Base-by-base conservation (phyloP, 2,888 invertebrate species). In the Himalopsyche anomala region DNA sequence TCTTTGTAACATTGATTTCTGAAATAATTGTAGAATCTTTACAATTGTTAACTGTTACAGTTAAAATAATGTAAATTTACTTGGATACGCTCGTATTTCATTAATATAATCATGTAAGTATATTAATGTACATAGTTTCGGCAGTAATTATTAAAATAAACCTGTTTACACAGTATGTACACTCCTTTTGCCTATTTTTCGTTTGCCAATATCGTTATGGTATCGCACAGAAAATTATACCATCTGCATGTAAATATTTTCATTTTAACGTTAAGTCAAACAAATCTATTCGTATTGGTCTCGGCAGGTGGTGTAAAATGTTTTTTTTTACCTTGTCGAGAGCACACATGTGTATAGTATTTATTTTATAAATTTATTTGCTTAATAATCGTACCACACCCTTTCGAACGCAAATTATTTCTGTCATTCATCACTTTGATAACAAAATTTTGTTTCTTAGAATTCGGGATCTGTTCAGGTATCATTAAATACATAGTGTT, bases 191-290 rank as follows among this genome's bases (percentile, higher is more conserved):
- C 15, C 51, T 51, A 51, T 51, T 51, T 2, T 51, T 51, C 51
- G 8, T 51, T 51, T 51, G 2, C 15, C 15, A 51, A 15, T n/a
- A n/a, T 4, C 51, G 51, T 51, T 15, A 51, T 51, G 51, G 51
- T 51, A 51, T 51, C 51, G 15, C 51, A 51, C 51, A 15, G 15
- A 15, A 51, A 51, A 15, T 15, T 15, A 51, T 15, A 51, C 51
- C 15, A 38, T 36, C 36, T 74, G 5, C 74, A 74, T 74, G 74
- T 74, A 74, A 74, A 74, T 74, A 74, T 74, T 74, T 74, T 36
- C 74, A 74, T 74, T 74, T 74, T 36, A 74, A 74, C 19, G 15
- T 36, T 74, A 38, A 74, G 74, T 74, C 74, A 74, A 74, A 74
- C 36, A 74, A 74, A 74, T 74, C 19, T 74, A 74, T 74, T 62